Evolutionary conservation across 2,888 invertebrate genomes (phyloP).

Genomic region (Macrosoma leucophasiata): DNA sequence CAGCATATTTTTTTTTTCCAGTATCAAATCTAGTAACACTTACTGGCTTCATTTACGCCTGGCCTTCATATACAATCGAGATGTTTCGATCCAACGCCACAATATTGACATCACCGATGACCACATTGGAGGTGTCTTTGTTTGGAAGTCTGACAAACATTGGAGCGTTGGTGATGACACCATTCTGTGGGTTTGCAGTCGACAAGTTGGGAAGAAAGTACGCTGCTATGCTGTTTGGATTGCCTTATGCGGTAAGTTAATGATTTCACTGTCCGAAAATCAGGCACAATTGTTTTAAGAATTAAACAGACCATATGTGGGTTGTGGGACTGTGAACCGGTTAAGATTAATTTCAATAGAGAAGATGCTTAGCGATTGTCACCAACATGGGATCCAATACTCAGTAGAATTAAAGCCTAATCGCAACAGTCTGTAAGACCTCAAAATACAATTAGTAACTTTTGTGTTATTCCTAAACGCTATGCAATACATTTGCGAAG

Average conservation of each 20-base stretch:
- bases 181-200: slow-evolving; percentile 49
- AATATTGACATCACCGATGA: slow-evolving; percentile 46
- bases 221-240: slow-evolving; percentile 52
- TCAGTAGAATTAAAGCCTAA: no score
- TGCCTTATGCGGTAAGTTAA: slow-evolving; percentile 53
- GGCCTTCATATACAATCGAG: slow-evolving; percentile 59
- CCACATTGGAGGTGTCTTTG: slow-evolving; percentile 45
- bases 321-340: no score
- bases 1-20: slow-evolving; percentile 25
- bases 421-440: no score
- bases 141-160: slow-evolving; percentile 55
- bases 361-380: no score
- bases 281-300: no score
- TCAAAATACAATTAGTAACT: no score
- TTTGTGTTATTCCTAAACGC: no score
- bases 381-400: no score
- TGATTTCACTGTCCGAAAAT: neutral
- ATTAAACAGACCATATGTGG: no score
- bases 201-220: slow-evolving; percentile 56
- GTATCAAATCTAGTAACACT: slow-evolving; percentile 49
- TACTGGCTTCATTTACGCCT: slow-evolving; percentile 53
- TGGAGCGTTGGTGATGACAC: slow-evolving; percentile 50
- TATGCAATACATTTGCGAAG: no score
- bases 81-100: slow-evolving; percentile 54
- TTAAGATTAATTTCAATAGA: no score